A percentile compares a stretch with the other conserved stretches of the same genome.
Evolutionary conservation across 2,113 vertebrate genomes (phyloP).

Genomic region (Silurus asotus): DNA sequence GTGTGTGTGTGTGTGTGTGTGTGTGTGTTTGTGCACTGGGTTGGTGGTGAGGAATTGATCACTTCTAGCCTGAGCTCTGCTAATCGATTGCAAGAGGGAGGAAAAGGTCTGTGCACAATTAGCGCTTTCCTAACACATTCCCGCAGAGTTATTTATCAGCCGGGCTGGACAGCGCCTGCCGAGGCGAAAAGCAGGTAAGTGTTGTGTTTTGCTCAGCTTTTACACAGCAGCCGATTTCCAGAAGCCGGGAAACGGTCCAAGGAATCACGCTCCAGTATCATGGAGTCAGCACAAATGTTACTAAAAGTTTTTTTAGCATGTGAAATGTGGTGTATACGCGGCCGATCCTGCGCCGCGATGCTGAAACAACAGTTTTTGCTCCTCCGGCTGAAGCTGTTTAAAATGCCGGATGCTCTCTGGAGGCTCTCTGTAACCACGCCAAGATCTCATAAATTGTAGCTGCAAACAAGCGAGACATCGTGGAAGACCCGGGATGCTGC

Average conservation of each 20-base stretch:
- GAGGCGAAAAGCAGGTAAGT: neutral
- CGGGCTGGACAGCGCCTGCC: neutral
- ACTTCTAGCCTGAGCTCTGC: conserved; percentile 41
- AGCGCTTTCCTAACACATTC: conserved; percentile 42
- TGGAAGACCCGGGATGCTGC: neutral
- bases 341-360: neutral
- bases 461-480: conserved; percentile 32
- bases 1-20: conserved; percentile 14
- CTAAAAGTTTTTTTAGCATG: conserved; percentile 4
- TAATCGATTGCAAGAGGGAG: conserved; percentile 51
- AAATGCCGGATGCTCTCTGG: neutral
- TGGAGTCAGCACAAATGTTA: conserved; percentile 8
- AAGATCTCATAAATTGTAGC: conserved; percentile 40
- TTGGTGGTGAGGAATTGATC: conserved; percentile 45
- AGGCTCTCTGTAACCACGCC: conserved; percentile 20
- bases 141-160: conserved; percentile 34
- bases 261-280: neutral
- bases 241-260: conserved; percentile 11
- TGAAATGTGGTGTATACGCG: neutral
- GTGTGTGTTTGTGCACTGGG: neutral
- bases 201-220: neutral
- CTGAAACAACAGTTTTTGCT: conserved; percentile 20
- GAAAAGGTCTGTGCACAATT: conserved; percentile 49
- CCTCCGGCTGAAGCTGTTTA: neutral
- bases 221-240: neutral